phyloP scores from a whole-genome alignment of 2,113 vertebrate genomes.

The Tupaia chinensis region DNA sequence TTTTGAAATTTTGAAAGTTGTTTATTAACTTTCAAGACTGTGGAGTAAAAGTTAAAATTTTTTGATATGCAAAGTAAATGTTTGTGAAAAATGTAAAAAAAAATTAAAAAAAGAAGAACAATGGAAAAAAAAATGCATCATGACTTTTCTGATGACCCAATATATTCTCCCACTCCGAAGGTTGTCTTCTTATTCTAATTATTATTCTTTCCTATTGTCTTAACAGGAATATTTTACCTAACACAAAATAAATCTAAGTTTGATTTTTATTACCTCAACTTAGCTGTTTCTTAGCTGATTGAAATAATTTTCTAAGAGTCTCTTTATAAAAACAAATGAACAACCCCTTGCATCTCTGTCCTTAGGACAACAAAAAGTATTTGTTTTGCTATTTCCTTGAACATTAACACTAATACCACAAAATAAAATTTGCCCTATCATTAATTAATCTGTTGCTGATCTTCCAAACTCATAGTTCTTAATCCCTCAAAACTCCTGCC shows the following conservation, averaged over 20 bases:
- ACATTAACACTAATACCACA: background rate
- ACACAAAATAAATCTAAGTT: background rate
- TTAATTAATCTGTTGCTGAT: background rate
- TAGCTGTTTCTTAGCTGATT: background rate
- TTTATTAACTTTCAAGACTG: no score
- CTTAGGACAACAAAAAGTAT: background rate
- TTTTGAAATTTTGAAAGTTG: no score
- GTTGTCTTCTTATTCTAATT: no score
- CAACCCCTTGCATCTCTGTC: background rate
- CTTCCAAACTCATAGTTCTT: background rate
- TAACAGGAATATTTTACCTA: background rate
- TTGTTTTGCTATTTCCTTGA: slow-evolving; percentile 1
- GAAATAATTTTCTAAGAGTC: background rate
- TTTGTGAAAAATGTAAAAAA: no score
- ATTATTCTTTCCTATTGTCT: background rate
- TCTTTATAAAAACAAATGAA: background rate
- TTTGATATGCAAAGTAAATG: no score
- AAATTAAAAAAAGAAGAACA: no score
- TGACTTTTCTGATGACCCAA: no score
- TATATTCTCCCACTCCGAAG: no score
- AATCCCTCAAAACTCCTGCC: background rate
- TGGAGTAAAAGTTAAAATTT: no score
- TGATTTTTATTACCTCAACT: slow-evolving; percentile 31
- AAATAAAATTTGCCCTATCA: background rate
- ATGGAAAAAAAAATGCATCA: no score